A percentile compares a stretch with the other conserved stretches of the same genome.
These are phyloP conservation scores for Leptopilina clavipes DNA, from an alignment of 1,140 invertebrate genomes.

Conservation along the genomic window DNA sequence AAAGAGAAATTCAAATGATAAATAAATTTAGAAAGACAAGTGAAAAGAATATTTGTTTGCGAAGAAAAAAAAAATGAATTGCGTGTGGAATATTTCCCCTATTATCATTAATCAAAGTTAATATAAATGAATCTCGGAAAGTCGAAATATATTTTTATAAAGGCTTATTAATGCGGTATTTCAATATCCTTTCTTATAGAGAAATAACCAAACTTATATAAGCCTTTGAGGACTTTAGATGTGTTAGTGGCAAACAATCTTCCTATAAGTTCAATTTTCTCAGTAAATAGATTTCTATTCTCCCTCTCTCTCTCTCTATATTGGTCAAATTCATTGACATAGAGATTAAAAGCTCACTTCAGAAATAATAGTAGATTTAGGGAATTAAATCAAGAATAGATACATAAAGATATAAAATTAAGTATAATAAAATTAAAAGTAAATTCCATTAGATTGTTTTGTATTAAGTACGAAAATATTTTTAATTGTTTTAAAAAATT, in stretches of 20 bases:
- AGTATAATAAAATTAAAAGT: no score
- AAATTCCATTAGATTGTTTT: no score
- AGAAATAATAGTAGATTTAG: conserved; percentile 1
- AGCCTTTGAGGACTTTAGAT: background rate
- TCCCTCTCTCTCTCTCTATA: background rate
- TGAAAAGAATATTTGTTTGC: no score
- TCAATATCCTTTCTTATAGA: background rate
- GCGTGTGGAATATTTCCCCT: background rate
- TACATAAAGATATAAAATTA: no score
- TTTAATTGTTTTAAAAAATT: no score
- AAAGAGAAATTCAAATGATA: background rate
- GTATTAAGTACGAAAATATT: no score
- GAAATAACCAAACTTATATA: background rate
- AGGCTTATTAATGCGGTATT: background rate
- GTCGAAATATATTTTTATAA: background rate
- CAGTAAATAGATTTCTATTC: conserved; percentile 24
- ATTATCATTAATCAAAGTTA: background rate
- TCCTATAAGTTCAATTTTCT: background rate
- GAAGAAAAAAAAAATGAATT: no score
- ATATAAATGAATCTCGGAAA: background rate
- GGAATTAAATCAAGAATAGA: background rate
- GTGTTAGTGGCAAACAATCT: background rate
- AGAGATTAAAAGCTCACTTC: background rate
- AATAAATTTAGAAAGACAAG: background rate
- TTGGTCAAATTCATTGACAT: conserved; percentile 5